Evolutionary conservation across 1,140 invertebrate species (phyloP).

Genomic region (Galleria mellonella): DNA sequence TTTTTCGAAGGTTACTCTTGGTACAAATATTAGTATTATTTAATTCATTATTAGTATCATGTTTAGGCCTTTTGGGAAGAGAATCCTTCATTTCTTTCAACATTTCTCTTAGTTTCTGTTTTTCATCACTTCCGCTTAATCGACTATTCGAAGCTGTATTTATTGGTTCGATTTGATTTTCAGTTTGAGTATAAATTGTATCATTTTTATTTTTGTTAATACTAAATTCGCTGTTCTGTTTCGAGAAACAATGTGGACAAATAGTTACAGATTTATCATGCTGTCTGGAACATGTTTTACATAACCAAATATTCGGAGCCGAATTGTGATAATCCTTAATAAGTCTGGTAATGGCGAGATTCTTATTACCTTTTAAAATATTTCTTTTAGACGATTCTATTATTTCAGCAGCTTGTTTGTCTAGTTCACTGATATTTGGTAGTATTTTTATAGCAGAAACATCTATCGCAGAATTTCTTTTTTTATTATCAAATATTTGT

Average conservation of each 20-base stretch:
- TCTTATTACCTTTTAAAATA: conserved; percentile 14
- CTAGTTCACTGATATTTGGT: conserved; percentile 87
- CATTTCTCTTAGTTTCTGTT: conserved; percentile 58
- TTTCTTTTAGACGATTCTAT: conserved; percentile 69
- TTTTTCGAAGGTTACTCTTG: no score
- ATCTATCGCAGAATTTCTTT: conserved; percentile 52
- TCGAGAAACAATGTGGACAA: conserved; percentile 38
- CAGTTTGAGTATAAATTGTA: conserved; percentile 45
- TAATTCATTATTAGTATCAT: conserved; percentile 8
- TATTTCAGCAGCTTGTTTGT: conserved; percentile 85
- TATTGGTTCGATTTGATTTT: conserved; percentile 18
- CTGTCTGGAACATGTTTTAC: conserved; percentile 47
- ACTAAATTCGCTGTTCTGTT: conserved; percentile 10
- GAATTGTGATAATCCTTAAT: conserved; percentile 1
- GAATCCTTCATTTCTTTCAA: conserved; percentile 69
- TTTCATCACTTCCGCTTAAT: conserved; percentile 27
- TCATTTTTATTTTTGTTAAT: conserved; percentile 4
- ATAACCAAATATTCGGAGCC: conserved; percentile 31
- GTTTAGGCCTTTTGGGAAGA: conserved; percentile 47
- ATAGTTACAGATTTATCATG: conserved; percentile 33
- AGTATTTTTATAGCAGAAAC: conserved; percentile 73
- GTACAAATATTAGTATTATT: no score
- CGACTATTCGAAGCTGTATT: background rate
- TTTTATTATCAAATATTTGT: conserved; percentile 63
- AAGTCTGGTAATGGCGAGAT: conserved; percentile 2